Evolutionary conservation across 2,888 invertebrate genomes (phyloP), one percentile per base, ranked within the genome.

Genomic region (Villa cingulata): DNA sequence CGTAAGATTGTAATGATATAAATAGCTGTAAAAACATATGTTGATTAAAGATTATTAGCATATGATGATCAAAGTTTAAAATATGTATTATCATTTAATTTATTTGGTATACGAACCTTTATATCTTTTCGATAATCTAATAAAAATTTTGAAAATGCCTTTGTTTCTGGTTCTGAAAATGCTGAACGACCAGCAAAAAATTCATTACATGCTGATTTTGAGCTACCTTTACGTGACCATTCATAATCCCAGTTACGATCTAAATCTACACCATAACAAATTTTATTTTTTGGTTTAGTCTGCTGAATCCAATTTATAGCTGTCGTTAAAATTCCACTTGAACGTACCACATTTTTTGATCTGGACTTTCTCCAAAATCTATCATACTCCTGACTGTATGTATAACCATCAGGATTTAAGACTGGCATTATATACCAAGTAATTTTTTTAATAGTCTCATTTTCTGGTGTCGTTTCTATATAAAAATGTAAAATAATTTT

Each of bases 301-400:
- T 60, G 57, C 45, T 66, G 63, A 32, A 67, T 51, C 68, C 68
- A 68, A 6, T 60, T 64, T 61, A 68, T 62, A 9, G 68, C 67
- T 32, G 68, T 62, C 47, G 59, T 58, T 4, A 68, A 56, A 29
- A 68, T 52, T 10, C 65, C 64, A 9, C 56, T 55, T 0, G 59
- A 53, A 6, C 60, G 62, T 2, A 62, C 54, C 3, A 12, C 55
- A 45, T 72, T 69, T 48, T 75, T 76, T 10, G 79, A 79, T 19
- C 87, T 74, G 0, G 86, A 86, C 67, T 88, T 87, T 54, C 79
- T 74, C 87, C 87, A 88, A 51, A 86, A 72, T 7, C 87, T 75
- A 66, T 86, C 83, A 55, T 74, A 75, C 4, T 78, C 78, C 61
- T 83, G 83, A 48, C 80, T 78, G 58, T 78, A 84, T 56, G 80